Evolutionary conservation across 2,113 vertebrate species (phyloP), one percentile per base, ranked within the genome.

Genomic region (Scalopus aquaticus): DNA sequence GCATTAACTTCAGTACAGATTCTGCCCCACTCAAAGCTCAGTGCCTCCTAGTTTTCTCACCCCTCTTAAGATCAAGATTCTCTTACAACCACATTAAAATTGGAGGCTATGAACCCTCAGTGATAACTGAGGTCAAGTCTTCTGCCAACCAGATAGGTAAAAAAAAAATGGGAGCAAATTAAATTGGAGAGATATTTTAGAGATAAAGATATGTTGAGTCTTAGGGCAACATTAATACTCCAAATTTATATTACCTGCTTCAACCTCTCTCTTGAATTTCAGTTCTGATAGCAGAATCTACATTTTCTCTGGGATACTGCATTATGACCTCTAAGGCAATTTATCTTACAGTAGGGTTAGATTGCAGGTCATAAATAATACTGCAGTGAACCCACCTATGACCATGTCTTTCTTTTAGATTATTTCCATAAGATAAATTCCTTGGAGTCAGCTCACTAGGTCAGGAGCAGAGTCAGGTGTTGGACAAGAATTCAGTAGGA

Each of bases 341-440:
- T 96, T 95, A 82, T 95, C 85, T 96, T 92, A 69, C 13, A 51
- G 35, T 73, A 54, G n/a, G 24, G 51, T 88, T 88, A 91, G 37
- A 94, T 83, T 95, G 84, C 83, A 94, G 56, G 78, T 95, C 76
- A 82, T 91, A 89, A 95, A 89, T 95, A 96, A 93, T 58, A 90
- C 49, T 82, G 58, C 64, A 87, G 83, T 92, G 90, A 93, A 93
- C 65, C 83, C 84, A 72, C 8, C 37, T 96, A 72, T 91, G 58
- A 85, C 42, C 54, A 42, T 88, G 54, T 93, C 76, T 96, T 91
- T 87, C 73, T 83, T 87, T 91, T 65, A 91, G 79, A 97, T 97
- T 90, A 89, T 86, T 89, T 94, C 79, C 76, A 39, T 72, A 83
- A 86, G 37, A 87, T 88, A 93, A 95, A 92, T 95, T 95, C 60